phyloP scores from a whole-genome alignment of 2,888 invertebrate genomes.

The Emesis russula region DNA sequence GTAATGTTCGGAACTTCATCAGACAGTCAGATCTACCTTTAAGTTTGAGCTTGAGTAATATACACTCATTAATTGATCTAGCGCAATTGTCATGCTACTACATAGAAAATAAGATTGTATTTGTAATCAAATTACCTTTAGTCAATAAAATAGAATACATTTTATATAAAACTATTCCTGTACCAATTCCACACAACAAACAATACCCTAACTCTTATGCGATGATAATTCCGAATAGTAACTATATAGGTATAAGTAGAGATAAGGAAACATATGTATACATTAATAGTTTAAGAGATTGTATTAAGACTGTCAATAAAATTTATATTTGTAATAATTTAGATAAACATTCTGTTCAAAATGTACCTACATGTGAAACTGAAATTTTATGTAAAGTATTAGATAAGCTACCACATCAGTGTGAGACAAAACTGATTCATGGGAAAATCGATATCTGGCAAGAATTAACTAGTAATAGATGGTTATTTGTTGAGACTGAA shows the following conservation, averaged over 20 bases:
- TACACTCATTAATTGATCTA: not conserved
- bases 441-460: slow-evolving; percentile 35
- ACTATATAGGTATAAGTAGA: not conserved
- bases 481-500: slow-evolving; percentile 32
- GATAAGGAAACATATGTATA: not conserved
- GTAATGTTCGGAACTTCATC: not conserved
- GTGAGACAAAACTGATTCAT: slow-evolving; percentile 17
- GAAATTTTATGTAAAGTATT: not conserved
- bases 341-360: not conserved
- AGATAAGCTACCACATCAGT: slow-evolving; percentile 23
- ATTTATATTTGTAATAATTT: not conserved
- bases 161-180: too few relatives aligned
- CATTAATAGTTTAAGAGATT: not conserved
- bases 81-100: too few relatives aligned
- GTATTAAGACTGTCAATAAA: not conserved
- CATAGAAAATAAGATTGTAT: not conserved
- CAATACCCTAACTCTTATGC: not conserved
- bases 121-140: not conserved
- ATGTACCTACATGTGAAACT: not conserved
- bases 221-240: not conserved
- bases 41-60: not conserved
- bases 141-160: not conserved
- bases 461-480: slow-evolving; percentile 35
- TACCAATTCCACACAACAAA: not conserved
- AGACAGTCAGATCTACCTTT: not conserved